A percentile compares a stretch with the other conserved stretches of the same genome.
phyloP scores from a whole-genome alignment of 2,888 invertebrate species.

The Biston stratarius region DNA sequence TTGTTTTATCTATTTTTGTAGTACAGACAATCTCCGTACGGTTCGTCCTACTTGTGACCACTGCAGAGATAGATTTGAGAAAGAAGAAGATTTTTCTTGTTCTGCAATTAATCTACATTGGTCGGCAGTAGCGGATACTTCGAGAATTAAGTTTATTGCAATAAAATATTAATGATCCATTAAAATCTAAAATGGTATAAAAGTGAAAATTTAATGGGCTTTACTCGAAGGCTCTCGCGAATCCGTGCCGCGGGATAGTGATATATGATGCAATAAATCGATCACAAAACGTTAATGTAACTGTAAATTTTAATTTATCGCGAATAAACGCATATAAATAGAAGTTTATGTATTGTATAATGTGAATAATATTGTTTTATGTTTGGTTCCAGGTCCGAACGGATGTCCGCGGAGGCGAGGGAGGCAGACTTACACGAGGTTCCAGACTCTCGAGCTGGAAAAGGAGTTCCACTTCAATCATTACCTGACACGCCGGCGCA shows the following conservation, averaged over 20 bases:
- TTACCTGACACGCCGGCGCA: conserved; percentile 97
- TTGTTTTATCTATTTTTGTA: conserved; percentile 68
- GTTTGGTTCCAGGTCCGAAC: conserved; percentile 94
- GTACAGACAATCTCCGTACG: conserved; percentile 48
- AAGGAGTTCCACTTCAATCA: conserved; percentile 99
- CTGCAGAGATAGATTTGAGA: conserved; percentile 8
- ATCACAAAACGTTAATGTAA: conserved; percentile 64
- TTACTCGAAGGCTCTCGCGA: conserved; percentile 71
- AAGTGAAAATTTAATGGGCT: conserved; percentile 82
- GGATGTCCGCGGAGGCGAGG: conserved; percentile 97
- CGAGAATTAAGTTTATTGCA: conserved; percentile 83
- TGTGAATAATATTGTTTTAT: conserved; percentile 43
- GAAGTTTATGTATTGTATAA: conserved; percentile 44
- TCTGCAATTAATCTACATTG: conserved; percentile 70
- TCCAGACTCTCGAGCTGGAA: conserved; percentile 98
- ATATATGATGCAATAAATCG: conserved; percentile 79
- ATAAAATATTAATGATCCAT: conserved; percentile 85
- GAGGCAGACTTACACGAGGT: conserved; percentile 98
- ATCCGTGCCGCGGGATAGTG: conserved; percentile 66
- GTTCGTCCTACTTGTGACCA: conserved; percentile 41
- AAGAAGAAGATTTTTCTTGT: conserved; percentile 34
- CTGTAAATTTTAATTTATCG: conserved; percentile 59
- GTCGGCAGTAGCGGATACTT: conserved; percentile 80
- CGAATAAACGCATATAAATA: conserved; percentile 47
- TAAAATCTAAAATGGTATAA: conserved; percentile 84